A percentile compares a stretch with the other conserved stretches of the same genome.
Conservation (phyloP, 2,113 vertebrate species). For the Mystacornis crossleyi region DNA sequence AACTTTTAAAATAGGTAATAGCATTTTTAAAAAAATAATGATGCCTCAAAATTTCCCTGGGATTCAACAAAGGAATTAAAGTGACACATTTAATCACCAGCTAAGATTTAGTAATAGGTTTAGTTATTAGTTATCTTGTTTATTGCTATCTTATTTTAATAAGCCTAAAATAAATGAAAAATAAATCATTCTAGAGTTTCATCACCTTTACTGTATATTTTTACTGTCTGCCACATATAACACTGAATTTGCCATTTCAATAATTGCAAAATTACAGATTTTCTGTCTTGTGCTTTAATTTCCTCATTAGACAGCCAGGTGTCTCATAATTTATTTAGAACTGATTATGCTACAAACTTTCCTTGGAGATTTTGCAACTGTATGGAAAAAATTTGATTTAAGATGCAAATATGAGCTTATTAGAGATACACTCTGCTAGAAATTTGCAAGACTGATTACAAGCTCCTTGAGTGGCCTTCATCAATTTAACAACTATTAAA, state of each 20-base stretch:
- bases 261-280: background rate
- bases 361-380: constrained; percentile 3
- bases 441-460: constrained; percentile 21
- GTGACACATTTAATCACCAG: background rate
- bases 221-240: background rate
- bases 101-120: background rate
- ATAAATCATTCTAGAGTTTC: background rate
- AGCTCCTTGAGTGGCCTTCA: background rate
- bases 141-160: background rate
- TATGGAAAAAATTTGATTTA: background rate
- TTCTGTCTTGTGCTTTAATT: background rate
- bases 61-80: background rate
- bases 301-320: background rate
- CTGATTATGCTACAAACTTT: background rate
- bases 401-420: background rate
- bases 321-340: background rate
- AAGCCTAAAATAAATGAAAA: background rate
- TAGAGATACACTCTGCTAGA: background rate
- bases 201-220: background rate
- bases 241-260: background rate
- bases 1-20: background rate
- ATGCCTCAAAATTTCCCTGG: background rate
- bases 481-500: constrained; percentile 16
- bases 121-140: background rate
- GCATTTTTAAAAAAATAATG: rapidly evolving